A percentile compares a stretch with the other conserved stretches of the same genome.
Evolutionary conservation across 2,797 vertebrate genomes (phyloP).

Genomic region (Sardinella longiceps): DNA sequence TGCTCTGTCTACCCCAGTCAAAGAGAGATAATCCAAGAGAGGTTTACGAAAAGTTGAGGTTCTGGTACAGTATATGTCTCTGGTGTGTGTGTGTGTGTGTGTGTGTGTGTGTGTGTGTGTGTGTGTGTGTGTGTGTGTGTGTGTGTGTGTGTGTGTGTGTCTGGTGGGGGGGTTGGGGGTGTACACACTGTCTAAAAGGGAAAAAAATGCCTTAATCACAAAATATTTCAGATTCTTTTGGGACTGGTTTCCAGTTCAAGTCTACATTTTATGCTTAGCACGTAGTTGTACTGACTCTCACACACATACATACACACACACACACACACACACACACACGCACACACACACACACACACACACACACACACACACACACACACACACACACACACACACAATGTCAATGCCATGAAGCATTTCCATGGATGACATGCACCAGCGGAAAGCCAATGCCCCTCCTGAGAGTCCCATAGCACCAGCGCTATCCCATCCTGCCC

Average conservation of each 20-base stretch:
- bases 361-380: not conserved
- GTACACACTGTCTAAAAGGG: not conserved
- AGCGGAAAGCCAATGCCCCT: not conserved
- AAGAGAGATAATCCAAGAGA: not conserved
- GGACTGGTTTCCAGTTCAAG: not conserved
- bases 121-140: too few species aligned
- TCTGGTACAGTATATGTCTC: too few species aligned
- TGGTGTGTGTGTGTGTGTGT: too few species aligned
- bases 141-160: too few species aligned
- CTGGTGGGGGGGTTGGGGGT: not conserved
- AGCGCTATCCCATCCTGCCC: not conserved
- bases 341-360: slow-evolving; percentile 7
- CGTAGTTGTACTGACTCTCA: not conserved
- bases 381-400: slow-evolving; percentile 14
- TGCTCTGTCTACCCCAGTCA: not conserved
- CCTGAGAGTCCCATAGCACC: not conserved
- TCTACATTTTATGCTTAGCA: not conserved
- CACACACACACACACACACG: not conserved
- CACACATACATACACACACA: not conserved
- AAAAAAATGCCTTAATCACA: not conserved
- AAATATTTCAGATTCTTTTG: not conserved
- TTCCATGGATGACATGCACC: not conserved
- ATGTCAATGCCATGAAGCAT: not conserved
- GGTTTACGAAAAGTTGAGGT: not conserved
- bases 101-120: too few species aligned